Evolutionary conservation across 2,888 invertebrate genomes (phyloP).

Genomic region (Andrena trimmerana): DNA sequence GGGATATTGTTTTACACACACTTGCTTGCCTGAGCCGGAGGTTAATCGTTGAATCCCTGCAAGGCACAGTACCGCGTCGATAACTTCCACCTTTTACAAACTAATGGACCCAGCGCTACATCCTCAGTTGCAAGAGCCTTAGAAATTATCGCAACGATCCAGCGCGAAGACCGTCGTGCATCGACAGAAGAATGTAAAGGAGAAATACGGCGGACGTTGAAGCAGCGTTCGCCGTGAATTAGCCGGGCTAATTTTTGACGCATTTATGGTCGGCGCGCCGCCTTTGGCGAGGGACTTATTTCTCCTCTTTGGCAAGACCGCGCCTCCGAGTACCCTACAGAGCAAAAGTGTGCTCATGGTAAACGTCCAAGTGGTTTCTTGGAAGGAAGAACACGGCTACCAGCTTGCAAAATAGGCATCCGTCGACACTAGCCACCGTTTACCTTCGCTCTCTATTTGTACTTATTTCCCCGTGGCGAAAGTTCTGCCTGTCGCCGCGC

Average conservation of each 20-base stretch:
- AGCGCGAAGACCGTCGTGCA: background rate
- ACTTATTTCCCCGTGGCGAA: conserved; percentile 55
- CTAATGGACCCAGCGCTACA: conserved; percentile 2
- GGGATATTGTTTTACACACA: too few species aligned
- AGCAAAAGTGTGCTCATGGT: conserved; percentile 75
- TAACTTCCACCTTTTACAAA: background rate
- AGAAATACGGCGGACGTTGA: conserved; percentile 2
- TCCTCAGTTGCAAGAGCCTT: background rate
- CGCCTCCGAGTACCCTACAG: conserved; percentile 70
- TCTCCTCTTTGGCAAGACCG: conserved; percentile 62
- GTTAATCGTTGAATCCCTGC: too few species aligned
- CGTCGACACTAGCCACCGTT: conserved; percentile 73
- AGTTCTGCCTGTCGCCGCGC: conserved; percentile 40
- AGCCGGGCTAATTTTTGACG: conserved; percentile 65
- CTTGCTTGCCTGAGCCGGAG: too few species aligned
- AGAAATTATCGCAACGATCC: conserved; percentile 11
- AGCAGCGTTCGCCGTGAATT: conserved; percentile 40
- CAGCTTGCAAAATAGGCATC: conserved; percentile 79
- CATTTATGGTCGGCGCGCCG: conserved; percentile 62
- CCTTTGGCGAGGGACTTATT: conserved; percentile 51
- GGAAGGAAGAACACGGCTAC: conserved; percentile 73
- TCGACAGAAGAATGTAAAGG: conserved; percentile 7
- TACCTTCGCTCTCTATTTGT: conserved; percentile 64
- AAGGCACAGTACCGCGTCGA: too few species aligned
- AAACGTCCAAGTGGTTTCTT: conserved; percentile 75